Percentiles rank a stretch among this genome's conserved stretches.
Evolutionary conservation across 1,140 invertebrate genomes (phyloP).

Genomic region (Neocloeon triangulifer): DNA sequence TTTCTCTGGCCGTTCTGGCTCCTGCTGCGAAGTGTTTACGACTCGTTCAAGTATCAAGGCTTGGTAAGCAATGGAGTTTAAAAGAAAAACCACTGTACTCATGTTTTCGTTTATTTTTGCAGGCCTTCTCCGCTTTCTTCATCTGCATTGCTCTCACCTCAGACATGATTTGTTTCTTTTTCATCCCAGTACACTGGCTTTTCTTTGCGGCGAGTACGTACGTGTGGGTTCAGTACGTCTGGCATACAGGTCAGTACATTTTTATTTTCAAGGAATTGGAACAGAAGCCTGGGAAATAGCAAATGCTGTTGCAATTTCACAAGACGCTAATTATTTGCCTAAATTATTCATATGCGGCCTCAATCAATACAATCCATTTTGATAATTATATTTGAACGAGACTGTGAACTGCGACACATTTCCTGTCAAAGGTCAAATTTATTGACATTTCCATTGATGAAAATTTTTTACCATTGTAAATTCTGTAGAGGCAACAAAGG

Average conservation of each 20-base stretch:
- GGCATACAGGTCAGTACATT: conserved; percentile 72
- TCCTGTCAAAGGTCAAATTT: too few relatives aligned
- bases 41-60: conserved; percentile 97
- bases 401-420: too few relatives aligned
- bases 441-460: too few relatives aligned
- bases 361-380: too few relatives aligned
- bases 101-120: conserved; percentile 20
- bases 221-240: conserved; percentile 97
- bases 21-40: conserved; percentile 84
- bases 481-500: too few relatives aligned
- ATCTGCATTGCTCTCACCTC: conserved; percentile 94
- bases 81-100: too few relatives aligned
- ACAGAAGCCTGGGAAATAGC: too few relatives aligned
- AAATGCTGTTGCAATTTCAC: neutral
- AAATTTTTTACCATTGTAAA: too few relatives aligned
- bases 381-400: too few relatives aligned
- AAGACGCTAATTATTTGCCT: neutral
- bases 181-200: conserved; percentile 94
- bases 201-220: conserved; percentile 97
- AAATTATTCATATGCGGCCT: too few relatives aligned
- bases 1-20: conserved; percentile 98
- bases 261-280: too few relatives aligned
- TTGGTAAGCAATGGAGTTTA: conserved; percentile 54
- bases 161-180: conserved; percentile 97
- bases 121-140: conserved; percentile 97